Conservation (phyloP, 1,140 invertebrate species). For the Drosophila parabipectinata region DNA sequence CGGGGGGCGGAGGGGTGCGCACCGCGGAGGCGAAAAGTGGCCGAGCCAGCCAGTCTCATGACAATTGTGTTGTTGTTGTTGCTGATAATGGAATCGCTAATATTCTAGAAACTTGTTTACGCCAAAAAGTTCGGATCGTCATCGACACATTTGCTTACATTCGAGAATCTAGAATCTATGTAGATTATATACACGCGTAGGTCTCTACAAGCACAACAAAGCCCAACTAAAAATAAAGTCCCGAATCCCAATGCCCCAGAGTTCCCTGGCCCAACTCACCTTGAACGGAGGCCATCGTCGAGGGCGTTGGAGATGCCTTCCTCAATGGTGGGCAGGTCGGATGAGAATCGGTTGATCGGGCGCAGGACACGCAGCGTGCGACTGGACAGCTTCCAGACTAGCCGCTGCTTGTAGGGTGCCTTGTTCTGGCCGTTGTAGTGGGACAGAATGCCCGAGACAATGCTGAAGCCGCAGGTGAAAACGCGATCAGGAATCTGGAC, state of each 20-base stretch:
- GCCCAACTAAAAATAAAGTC: conserved; percentile 63
- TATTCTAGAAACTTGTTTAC: conserved; percentile 83
- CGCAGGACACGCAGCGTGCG: conserved; percentile 88
- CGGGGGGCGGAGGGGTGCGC: background rate
- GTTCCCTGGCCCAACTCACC: conserved; percentile 49
- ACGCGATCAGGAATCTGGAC: conserved; percentile 88
- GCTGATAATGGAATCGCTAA: conserved; percentile 76
- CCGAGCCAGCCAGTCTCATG: conserved; percentile 50
- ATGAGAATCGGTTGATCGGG: conserved; percentile 90
- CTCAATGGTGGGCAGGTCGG: conserved; percentile 89
- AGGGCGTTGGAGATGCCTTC: conserved; percentile 85
- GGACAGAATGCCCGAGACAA: conserved; percentile 87
- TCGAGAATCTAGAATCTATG: background rate
- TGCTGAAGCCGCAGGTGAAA: conserved; percentile 86
- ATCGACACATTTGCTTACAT: conserved; percentile 57
- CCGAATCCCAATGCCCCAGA: conserved; percentile 3
- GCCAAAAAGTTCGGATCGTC: conserved; percentile 58
- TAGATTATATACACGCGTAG: conserved; percentile 22
- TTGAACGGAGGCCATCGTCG: conserved; percentile 80
- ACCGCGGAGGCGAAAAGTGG: conserved; percentile 15
- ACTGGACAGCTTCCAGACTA: conserved; percentile 89
- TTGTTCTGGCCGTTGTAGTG: conserved; percentile 89
- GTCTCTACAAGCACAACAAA: conserved; percentile 2
- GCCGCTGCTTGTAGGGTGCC: conserved; percentile 89
- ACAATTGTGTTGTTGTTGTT: conserved; percentile 36